Percentiles rank a stretch among this genome's conserved stretches.
These are phyloP conservation scores for Stomatorhinus ivindoensis DNA, from an alignment of 2,113 vertebrate species.

Conservation along the genomic window DNA sequence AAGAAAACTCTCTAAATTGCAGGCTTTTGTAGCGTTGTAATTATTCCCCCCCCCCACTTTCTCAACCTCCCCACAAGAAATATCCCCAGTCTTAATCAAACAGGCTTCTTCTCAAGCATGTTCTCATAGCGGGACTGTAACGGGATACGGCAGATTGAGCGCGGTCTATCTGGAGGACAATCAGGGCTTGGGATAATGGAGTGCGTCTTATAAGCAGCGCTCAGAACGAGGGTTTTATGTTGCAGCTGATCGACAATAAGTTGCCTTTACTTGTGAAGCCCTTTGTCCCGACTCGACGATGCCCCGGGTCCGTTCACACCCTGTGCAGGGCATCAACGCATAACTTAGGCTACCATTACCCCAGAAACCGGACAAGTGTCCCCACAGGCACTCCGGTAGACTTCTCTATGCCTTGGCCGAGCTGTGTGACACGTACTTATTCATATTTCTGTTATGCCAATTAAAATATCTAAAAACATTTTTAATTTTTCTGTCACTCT, in stretches of 20 bases:
- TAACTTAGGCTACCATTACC: background rate
- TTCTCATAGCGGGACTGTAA: constrained; percentile 20
- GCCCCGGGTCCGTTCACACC: background rate
- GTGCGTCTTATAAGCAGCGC: constrained; percentile 15
- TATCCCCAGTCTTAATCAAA: constrained; percentile 14
- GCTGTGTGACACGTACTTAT: background rate
- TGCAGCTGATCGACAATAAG: constrained; percentile 15
- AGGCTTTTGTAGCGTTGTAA: constrained; percentile 18
- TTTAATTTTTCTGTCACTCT: background rate
- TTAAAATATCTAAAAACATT: background rate
- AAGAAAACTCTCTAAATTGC: constrained; percentile 19
- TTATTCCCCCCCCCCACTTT: constrained; percentile 2
- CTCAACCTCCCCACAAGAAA: background rate
- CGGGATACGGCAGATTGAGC: constrained; percentile 19
- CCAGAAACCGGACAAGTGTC: background rate
- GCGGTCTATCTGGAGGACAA: constrained; percentile 21
- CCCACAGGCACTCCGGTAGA: background rate
- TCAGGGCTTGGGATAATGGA: constrained; percentile 10
- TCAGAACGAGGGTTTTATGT: constrained; percentile 23
- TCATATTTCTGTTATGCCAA: background rate
- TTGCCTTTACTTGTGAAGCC: constrained; percentile 7
- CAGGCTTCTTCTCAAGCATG: background rate
- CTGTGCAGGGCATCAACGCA: background rate
- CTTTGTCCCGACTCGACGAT: constrained; percentile 7
- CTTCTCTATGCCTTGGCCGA: background rate